phyloP scores from a whole-genome alignment of 2,888 invertebrate species.

The Polylopha cassiicola region DNA sequence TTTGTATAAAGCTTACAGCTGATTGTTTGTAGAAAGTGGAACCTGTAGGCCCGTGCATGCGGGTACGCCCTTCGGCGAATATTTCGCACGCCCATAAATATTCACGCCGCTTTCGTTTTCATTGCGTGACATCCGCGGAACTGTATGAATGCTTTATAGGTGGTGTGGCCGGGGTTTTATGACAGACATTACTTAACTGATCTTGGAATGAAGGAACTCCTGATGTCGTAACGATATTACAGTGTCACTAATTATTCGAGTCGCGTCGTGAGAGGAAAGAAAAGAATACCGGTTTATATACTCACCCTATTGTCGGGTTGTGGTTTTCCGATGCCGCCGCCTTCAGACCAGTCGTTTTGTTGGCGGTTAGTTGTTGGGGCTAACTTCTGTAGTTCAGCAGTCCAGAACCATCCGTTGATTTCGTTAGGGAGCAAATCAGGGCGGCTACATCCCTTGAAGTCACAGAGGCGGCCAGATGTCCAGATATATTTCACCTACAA shows the following conservation, averaged over 20 bases:
- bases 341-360: conserved; percentile 93
- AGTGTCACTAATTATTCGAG: conserved; percentile 21
- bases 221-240: conserved; percentile 48
- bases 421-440: conserved; percentile 88
- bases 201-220: conserved; percentile 47
- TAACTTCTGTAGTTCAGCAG: conserved; percentile 89
- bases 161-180: conserved; percentile 45
- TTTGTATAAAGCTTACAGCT: conserved; percentile 39
- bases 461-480: conserved; percentile 93
- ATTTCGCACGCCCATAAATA: conserved; percentile 72
- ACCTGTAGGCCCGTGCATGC: conserved; percentile 48
- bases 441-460: conserved; percentile 93
- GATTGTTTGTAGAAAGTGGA: conserved; percentile 69
- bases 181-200: conserved; percentile 64
- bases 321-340: conserved; percentile 89
- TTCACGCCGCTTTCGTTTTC: conserved; percentile 70
- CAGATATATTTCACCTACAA: conserved; percentile 90
- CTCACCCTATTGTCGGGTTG: conserved; percentile 90
- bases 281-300: not conserved
- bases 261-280: not conserved
- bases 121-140: conserved; percentile 54
- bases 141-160: conserved; percentile 37
- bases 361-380: conserved; percentile 88
- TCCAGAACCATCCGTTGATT: conserved; percentile 96
- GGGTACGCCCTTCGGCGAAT: conserved; percentile 74